These are phyloP conservation scores for Danionella cerebrum DNA, from an alignment of 2,113 vertebrate genomes.

Conservation along the genomic window DNA sequence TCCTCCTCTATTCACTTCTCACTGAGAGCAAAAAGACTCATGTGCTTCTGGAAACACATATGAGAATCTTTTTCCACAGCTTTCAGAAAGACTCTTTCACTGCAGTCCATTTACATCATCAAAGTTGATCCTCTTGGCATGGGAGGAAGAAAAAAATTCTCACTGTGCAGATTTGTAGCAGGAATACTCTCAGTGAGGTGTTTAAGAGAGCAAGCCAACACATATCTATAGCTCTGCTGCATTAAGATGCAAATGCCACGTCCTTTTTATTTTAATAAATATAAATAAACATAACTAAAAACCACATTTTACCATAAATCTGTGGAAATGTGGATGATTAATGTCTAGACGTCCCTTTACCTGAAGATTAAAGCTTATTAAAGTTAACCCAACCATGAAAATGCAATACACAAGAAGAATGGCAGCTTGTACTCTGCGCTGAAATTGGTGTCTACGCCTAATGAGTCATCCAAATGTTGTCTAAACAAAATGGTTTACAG, in stretches of 20 bases:
- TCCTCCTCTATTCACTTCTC: conserved; percentile 25
- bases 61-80: neutral
- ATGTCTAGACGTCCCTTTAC: conserved; percentile 1
- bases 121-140: conserved; percentile 21
- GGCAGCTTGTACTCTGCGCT: neutral
- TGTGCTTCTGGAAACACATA: conserved; percentile 20
- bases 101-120: conserved; percentile 16
- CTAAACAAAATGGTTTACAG: neutral
- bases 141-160: neutral
- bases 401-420: conserved; percentile 20
- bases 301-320: neutral
- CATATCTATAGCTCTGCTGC: neutral
- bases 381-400: conserved; percentile 5
- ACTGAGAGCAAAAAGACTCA: conserved; percentile 8
- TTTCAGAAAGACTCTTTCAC: conserved; percentile 27
- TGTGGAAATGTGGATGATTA: neutral
- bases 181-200: neutral
- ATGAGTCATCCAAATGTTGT: conserved; percentile 24
- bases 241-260: too few relatives aligned
- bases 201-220: neutral
- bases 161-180: neutral
- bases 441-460: neutral
- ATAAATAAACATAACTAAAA: neutral
- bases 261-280: too few relatives aligned
- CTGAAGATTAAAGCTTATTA: neutral